These are phyloP conservation scores for Climacteris rufus DNA, from an alignment of 2,113 vertebrate genomes.

Conservation along the genomic window DNA sequence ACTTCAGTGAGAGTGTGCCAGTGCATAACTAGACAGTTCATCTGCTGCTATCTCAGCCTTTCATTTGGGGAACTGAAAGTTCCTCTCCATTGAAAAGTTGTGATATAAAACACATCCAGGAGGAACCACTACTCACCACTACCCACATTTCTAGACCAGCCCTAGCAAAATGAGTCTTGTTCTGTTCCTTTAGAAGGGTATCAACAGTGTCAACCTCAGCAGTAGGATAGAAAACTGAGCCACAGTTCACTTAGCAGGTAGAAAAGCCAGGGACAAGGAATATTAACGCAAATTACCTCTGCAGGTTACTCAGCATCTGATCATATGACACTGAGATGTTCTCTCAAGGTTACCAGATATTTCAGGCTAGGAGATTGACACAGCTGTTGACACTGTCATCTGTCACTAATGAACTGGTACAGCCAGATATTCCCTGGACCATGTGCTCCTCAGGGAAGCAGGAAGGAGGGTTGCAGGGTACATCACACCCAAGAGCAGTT, in stretches of 20 bases:
- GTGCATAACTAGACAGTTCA: not conserved
- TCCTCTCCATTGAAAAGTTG: not conserved
- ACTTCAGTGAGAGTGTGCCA: not conserved
- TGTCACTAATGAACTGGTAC: not conserved
- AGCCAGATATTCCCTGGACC: not conserved
- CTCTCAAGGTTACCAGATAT: constrained; percentile 46
- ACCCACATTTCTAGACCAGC: not conserved
- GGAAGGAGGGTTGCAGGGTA: not conserved
- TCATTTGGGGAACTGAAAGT: not conserved
- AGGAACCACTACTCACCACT: not conserved
- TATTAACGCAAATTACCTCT: not conserved
- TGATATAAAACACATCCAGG: not conserved
- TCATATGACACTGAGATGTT: not conserved
- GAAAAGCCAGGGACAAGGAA: not conserved
- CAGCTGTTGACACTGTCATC: constrained; percentile 25
- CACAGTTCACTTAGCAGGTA: not conserved
- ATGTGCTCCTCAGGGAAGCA: not conserved
- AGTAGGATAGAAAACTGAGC: not conserved
- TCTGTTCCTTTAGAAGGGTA: not conserved
- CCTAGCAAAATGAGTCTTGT: not conserved
- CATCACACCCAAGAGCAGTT: not conserved
- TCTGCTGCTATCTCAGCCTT: not conserved
- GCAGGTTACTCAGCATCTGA: constrained; percentile 47
- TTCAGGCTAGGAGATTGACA: not conserved
- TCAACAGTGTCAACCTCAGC: not conserved